These are phyloP conservation scores for Mus spicilegus DNA, from an alignment of 2,113 vertebrate genomes.

Conservation along the genomic window DNA sequence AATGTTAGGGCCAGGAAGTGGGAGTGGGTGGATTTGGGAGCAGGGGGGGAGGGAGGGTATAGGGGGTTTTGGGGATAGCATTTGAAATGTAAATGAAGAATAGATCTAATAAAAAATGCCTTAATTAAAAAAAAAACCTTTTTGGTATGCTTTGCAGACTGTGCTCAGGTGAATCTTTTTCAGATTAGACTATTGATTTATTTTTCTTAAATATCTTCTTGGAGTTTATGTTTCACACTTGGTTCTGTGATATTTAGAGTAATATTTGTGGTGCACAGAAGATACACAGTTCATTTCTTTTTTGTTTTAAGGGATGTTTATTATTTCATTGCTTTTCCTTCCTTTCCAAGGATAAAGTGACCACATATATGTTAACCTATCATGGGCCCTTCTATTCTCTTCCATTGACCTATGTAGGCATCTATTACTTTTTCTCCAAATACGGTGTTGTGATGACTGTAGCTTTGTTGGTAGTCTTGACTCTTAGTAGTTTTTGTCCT, in stretches of 20 bases:
- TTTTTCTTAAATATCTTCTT: not conserved
- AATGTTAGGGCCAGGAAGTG: too few relatives aligned
- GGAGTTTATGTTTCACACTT: not conserved
- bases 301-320: not conserved
- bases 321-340: not conserved
- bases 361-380: not conserved
- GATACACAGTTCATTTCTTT: not conserved
- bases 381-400: not conserved
- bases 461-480: not conserved
- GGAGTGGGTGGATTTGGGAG: too few relatives aligned
- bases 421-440: not conserved
- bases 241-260: not conserved
- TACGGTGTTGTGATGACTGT: not conserved
- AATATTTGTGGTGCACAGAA: not conserved
- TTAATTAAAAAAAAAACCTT: too few relatives aligned
- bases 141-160: too few relatives aligned
- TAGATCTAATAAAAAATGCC: too few relatives aligned
- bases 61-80: too few relatives aligned
- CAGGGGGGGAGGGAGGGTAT: too few relatives aligned
- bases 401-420: not conserved
- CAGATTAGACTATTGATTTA: not conserved
- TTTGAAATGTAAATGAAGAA: too few relatives aligned
- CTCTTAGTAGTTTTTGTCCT: not conserved
- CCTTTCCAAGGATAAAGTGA: not conserved
- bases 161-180: not conserved